Conservation (phyloP, 2,797 vertebrate genomes). For the Odontamblyopus rebecca region DNA sequence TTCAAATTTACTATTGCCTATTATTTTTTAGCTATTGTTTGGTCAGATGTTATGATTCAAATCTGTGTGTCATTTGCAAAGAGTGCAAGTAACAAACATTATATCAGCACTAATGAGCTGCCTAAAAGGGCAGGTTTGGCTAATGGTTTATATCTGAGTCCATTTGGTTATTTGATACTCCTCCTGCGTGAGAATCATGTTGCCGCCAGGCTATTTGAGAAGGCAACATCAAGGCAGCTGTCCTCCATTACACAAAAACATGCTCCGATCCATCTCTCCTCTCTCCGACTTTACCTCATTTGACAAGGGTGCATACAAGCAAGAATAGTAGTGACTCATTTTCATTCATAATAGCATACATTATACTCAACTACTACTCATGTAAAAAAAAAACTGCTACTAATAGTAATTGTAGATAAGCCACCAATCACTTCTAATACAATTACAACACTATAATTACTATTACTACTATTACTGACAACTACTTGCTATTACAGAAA, state of each 20-base stretch:
- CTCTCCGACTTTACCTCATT: background rate
- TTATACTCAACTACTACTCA: background rate
- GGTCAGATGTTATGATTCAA: background rate
- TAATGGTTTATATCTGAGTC: conserved; percentile 54
- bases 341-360: background rate
- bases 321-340: background rate
- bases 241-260: conserved; percentile 60
- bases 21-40: background rate
- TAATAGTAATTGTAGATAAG: background rate
- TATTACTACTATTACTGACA: background rate
- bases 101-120: conserved; percentile 13
- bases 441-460: background rate
- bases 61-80: conserved; percentile 4
- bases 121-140: conserved; percentile 18
- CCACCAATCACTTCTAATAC: background rate
- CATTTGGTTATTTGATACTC: conserved; percentile 59
- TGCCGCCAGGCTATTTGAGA: conserved; percentile 63
- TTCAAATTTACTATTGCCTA: background rate
- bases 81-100: conserved; percentile 5
- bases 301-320: background rate
- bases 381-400: background rate
- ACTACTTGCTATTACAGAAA: background rate
- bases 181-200: conserved; percentile 55
- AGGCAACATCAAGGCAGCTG: conserved; percentile 38
- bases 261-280: conserved; percentile 38